Base-by-base conservation (phyloP, 53 echinoderm and acorn worm genomes). In the Echinometra lucunter region DNA sequence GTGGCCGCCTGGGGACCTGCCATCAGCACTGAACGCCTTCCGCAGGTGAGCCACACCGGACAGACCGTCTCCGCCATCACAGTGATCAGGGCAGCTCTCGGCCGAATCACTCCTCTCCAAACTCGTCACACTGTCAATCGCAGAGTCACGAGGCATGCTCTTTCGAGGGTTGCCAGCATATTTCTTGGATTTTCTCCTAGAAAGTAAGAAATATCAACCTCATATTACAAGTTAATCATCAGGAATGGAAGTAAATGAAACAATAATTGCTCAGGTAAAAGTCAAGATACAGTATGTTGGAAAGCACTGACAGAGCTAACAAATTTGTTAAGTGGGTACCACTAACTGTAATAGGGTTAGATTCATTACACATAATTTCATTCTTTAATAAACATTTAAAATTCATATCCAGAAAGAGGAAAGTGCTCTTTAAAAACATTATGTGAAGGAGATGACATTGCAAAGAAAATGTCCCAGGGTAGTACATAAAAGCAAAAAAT, bases 11-110 rank as follows among this genome's bases (percentile, higher is more conserved):
- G 94, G 25, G n/a, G 94, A 94, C 56, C 94, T 57, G 40, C 75
- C 90, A 38, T 96, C 93, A 66, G 95, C 95, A 80, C 97, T 96
- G 94, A 97, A 97, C 34, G 97, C 97, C 70, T 96, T 97, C 37
- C 97, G 92, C 57, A 97, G 57, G 15, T 95, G 63, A n/a, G 96
- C 95, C 32, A 97, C 97, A 88, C 95, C 95, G 15, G 89, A 94
- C 0, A 90, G 82, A 88, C 75, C 80, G 44, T 92, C 75, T 34
- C 37, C 66, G 34, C 55, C 92, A 21, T 70, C 89, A 28, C 55
- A 57, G 57, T 96, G 96, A 58, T 96, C 96, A 19, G 94, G 92
- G 38, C 95, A 95, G 93, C 96, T 96, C 45, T 95, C 96, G 0
- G 92, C 92, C 10, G 96, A 96, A 30, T 96, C 93, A 81, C 96